Evolutionary conservation across 2,113 vertebrate genomes (phyloP).

Genomic region (Cardinalis cardinalis): DNA sequence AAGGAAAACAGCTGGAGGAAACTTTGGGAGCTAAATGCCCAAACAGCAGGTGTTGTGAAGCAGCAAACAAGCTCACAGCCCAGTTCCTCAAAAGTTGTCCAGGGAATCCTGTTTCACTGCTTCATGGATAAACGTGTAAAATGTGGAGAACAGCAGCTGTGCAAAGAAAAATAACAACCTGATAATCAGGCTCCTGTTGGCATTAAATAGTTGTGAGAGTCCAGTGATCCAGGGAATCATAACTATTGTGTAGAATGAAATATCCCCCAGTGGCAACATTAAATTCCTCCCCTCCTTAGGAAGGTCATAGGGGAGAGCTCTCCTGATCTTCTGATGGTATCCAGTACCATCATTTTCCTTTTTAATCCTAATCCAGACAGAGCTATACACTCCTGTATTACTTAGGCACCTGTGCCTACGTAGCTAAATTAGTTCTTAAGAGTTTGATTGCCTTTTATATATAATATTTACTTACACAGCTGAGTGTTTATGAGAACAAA

Average conservation of each 20-base stretch:
- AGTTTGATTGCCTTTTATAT: conserved; percentile 8
- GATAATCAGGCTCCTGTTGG: conserved; percentile 54
- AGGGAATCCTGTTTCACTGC: conserved; percentile 6
- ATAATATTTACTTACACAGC: neutral
- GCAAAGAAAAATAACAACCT: conserved; percentile 54
- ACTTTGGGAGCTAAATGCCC: neutral
- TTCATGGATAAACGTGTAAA: conserved; percentile 15
- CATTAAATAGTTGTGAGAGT: conserved; percentile 39
- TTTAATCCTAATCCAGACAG: neutral
- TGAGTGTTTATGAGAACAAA: conserved; percentile 13
- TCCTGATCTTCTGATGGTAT: neutral
- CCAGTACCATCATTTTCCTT: neutral
- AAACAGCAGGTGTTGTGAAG: neutral
- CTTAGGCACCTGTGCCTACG: neutral
- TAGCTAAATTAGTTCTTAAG: conserved; percentile 5
- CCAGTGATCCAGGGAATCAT: neutral
- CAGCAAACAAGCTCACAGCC: conserved; percentile 4
- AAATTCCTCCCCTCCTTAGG: conserved; percentile 13
- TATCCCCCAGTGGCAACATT: neutral
- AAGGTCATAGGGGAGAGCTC: conserved; percentile 7
- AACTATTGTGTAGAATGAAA: neutral
- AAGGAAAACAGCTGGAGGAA: neutral
- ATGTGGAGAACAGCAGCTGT: conserved; percentile 45
- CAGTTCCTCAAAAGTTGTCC: conserved; percentile 17
- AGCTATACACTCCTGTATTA: neutral